Evolutionary conservation across 2,888 invertebrate species (phyloP), one percentile per base, ranked within the genome.

Genomic region (Dastarcus helophoroides): DNA sequence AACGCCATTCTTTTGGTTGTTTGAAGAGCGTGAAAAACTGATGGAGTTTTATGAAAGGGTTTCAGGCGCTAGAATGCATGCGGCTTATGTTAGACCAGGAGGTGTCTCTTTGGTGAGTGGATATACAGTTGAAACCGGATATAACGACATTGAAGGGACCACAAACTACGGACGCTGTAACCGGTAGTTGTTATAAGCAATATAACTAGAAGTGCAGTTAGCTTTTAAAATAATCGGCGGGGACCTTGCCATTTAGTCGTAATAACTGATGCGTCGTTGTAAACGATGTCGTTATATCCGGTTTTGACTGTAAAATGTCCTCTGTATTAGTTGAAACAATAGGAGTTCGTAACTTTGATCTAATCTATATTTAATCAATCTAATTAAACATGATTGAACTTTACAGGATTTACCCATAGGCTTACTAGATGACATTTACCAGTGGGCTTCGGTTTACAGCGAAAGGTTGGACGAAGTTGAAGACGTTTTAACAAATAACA

Each of bases 1-100:
- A 42, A 86, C 89, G 1, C 90, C 90, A 1, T 78, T 88, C 50
- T 89, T 91, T 59, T 91, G 89, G 88, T 67, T 86, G 52, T 88
- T 86, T 56, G 88, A 90, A 60, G 90, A 86, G 59, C 68, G 86
- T 27, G 88, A 88, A 60, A 88, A 88, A 62, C 59, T 88, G 38
- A 78, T 81, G 60, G 90, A 91, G 57, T 71, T 86, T 42, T 84
- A 77, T 50, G 90, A 91, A 55, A 67, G 88, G 38, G 76, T 78
- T 1, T 81, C 78, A 24, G 90, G 91, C 0, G 79, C 84, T 27
- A 69, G 90, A 22, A 73, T 91, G 68, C 89, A 90, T 55, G 76
- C 81, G 26, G 78, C 75, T 3, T 91, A 89, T 51, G 66, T 85
- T 28, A 67, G 86, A 14, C 81, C 84, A 0, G 90, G 90, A 1